A percentile compares a stretch with the other conserved stretches of the same genome.
Conservation (phyloP, 2,888 invertebrate species). For the Alloscopus bannaensis region DNA sequence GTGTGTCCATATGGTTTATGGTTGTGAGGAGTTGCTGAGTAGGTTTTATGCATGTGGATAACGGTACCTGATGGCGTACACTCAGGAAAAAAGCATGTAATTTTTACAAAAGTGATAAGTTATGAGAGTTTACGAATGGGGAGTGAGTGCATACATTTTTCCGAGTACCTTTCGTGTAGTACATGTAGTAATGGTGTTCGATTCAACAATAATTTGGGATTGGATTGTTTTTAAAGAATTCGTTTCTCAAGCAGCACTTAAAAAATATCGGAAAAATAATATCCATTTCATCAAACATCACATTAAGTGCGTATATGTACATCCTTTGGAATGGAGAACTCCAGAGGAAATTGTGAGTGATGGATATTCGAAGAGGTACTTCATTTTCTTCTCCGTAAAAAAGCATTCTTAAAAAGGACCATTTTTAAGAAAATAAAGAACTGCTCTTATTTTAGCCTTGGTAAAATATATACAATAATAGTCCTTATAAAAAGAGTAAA, state of each 20-base stretch:
- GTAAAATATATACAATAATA: too few relatives aligned
- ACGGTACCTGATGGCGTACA: conserved; percentile 47
- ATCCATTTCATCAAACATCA: conserved; percentile 41
- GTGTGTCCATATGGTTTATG: too few relatives aligned
- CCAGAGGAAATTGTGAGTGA: too few relatives aligned
- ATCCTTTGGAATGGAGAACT: conserved; percentile 14
- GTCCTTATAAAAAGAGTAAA: conserved; percentile 4
- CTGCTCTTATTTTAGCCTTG: too few relatives aligned
- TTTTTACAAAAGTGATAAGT: conserved; percentile 22
- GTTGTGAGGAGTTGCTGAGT: background rate
- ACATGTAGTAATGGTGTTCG: too few relatives aligned
- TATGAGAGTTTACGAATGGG: background rate
- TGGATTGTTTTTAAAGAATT: background rate
- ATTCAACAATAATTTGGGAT: background rate
- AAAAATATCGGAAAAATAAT: conserved; percentile 37
- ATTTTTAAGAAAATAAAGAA: background rate
- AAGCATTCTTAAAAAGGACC: too few relatives aligned
- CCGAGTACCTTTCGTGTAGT: too few relatives aligned
- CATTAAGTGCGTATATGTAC: background rate
- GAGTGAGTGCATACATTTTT: background rate
- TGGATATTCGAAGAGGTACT: conserved; percentile 15
- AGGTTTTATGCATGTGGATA: conserved; percentile 30
- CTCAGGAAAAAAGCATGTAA: conserved; percentile 29
- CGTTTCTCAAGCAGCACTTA: conserved; percentile 19
- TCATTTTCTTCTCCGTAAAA: background rate